phyloP scores from a whole-genome alignment of 1,140 invertebrate genomes.

The Hypsibius dujardini region DNA sequence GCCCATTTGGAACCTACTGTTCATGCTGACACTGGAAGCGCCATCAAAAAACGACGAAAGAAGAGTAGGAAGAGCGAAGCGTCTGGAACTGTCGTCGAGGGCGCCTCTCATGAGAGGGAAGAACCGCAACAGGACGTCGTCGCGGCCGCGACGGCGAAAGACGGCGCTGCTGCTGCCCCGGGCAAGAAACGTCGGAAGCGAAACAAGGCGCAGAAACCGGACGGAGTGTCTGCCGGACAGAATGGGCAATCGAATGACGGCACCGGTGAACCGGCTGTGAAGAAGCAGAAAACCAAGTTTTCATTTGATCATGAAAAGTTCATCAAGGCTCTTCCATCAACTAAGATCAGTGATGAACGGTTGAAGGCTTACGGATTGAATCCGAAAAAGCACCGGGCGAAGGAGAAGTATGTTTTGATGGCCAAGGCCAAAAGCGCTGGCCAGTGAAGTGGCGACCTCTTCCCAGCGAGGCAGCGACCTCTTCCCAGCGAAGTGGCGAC shows the following conservation, averaged over 20 bases:
- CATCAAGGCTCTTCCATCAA: not conserved
- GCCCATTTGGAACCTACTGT: too few relatives aligned
- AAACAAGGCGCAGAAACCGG: constrained; percentile 23
- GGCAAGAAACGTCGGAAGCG: constrained; percentile 23
- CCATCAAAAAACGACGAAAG: not conserved
- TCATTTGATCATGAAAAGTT: not conserved
- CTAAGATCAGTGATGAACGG: constrained; percentile 42
- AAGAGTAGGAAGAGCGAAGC: not conserved
- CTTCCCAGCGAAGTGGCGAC: too few relatives aligned
- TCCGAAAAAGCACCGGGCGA: constrained; percentile 41
- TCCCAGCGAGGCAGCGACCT: too few relatives aligned
- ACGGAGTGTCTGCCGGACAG: not conserved
- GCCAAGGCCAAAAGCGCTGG: not conserved
- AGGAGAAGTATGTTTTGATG: constrained; percentile 16
- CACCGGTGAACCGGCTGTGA: not conserved
- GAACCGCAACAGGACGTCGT: constrained; percentile 20
- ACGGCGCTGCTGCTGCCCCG: constrained; percentile 17
- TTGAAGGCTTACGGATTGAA: constrained; percentile 73
- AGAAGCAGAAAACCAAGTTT: not conserved
- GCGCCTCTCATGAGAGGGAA: not conserved
- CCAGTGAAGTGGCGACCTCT: not conserved
- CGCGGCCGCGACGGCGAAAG: constrained; percentile 15
- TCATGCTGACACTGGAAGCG: too few relatives aligned
- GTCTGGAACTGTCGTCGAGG: not conserved
- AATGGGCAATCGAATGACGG: not conserved